Base-by-base conservation (phyloP, 2,888 invertebrate genomes). In the Acronicta psi region DNA sequence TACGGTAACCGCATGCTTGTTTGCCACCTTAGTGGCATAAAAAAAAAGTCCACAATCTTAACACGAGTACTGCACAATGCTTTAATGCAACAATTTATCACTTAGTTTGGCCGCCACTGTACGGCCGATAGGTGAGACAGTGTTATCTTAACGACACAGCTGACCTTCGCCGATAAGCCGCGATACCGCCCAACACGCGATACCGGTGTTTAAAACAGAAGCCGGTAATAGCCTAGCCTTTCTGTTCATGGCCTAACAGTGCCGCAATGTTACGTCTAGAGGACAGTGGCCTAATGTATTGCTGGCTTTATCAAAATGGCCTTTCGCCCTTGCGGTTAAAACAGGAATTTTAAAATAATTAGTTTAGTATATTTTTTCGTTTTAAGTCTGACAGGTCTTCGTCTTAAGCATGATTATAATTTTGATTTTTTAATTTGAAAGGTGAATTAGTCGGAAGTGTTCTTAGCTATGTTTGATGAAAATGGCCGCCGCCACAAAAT, bases 131-230 rank as follows among this genome's bases (percentile, higher is more conserved):
- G 68, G 65, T 66, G 53, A 71, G 71, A 64, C 65, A 64, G 47
- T 66, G 43, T 73, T 55, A 81, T 81, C 81, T 78, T 57, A 77
- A 80, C 58, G 63, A 65, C 67, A 49, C 20, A 20, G 44, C 45
- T 72, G 78, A 74, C 81, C 80, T 82, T 82, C 59, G 51, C 51
- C 64, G 77, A 80, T 81, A 77, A 79, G 57, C 43, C 8, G 34
- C 60, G 58, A 67, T 68, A 54, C 52, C 18, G 37, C 11, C 44
- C 37, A 51, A 38, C 75, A 75, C 76, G 73, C 76, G 41, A 66
- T 36, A 36, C 31, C 25, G 17, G 25, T 16, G 58, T 49, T 46
- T 42, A 13, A 34, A 61, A 47, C 67, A 59, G 64, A 41, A 54
- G 67, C 63, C 17, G 42, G 55, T 49, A 41, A 64, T 34, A 41